Conservation (phyloP, 1,140 invertebrate genomes). For the Hypothenemus hampei region DNA sequence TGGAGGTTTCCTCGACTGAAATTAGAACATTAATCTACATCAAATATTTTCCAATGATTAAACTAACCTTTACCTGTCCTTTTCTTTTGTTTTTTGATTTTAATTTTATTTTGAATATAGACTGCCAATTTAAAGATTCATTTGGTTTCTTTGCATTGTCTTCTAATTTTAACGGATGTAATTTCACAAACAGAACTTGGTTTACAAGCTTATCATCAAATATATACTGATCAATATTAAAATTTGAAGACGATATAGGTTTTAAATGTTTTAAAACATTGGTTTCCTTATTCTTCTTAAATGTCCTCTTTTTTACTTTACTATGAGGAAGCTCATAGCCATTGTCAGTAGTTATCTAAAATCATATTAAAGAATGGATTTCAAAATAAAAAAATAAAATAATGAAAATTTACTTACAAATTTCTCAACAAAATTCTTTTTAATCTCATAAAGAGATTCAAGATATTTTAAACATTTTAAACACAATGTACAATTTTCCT, state of each 20-base stretch:
- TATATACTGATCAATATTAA: constrained; percentile 1
- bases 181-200: constrained; percentile 8
- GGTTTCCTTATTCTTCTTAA: neutral
- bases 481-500: constrained; percentile 1
- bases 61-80: neutral
- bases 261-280: constrained; percentile 7
- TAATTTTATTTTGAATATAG: constrained; percentile 7
- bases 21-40: too few relatives aligned
- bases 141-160: neutral
- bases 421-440: constrained; percentile 7
- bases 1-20: too few relatives aligned
- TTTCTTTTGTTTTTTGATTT: neutral
- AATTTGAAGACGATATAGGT: constrained; percentile 3
- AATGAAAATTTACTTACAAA: constrained; percentile 14
- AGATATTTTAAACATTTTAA: constrained; percentile 2
- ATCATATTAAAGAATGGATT: too few relatives aligned
- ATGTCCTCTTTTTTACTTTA: neutral
- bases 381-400: too few relatives aligned
- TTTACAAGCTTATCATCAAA: constrained; percentile 1
- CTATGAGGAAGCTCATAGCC: too few relatives aligned
- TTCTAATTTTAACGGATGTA: neutral
- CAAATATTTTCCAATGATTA: too few relatives aligned
- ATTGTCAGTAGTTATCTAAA: too few relatives aligned
- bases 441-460: neutral
- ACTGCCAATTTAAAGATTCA: neutral